Conservation (phyloP, 2,888 invertebrate genomes). For the Tachina grossa region DNA sequence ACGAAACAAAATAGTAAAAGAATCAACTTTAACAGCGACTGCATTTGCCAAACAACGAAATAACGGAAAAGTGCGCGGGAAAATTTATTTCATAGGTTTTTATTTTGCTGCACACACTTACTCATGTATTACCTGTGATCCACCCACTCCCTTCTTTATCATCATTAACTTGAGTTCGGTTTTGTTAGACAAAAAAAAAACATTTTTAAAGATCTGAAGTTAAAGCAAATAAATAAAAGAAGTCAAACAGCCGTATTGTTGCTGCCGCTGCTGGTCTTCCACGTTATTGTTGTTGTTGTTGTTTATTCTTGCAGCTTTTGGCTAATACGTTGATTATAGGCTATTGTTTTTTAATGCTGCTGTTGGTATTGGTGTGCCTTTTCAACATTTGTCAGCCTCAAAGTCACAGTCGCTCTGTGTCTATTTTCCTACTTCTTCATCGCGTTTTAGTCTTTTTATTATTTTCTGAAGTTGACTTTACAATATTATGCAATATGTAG, state of each 20-base stretch:
- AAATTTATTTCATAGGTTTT: conserved; percentile 73
- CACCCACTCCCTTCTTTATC: neutral
- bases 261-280: neutral
- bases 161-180: neutral
- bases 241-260: conserved; percentile 53
- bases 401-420: conserved; percentile 66
- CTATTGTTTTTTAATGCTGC: conserved; percentile 17
- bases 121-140: neutral
- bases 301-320: conserved; percentile 38
- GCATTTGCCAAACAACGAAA: conserved; percentile 53
- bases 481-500: conserved; percentile 61
- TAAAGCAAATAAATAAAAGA: conserved; percentile 63
- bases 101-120: conserved; percentile 2
- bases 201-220: conserved; percentile 30
- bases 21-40: conserved; percentile 24
- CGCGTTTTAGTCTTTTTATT: conserved; percentile 11
- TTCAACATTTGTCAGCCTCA: conserved; percentile 58
- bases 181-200: conserved; percentile 3
- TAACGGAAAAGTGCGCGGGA: conserved; percentile 77
- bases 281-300: neutral
- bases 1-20: conserved; percentile 62
- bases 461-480: conserved; percentile 20
- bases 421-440: conserved; percentile 38
- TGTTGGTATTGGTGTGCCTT: conserved; percentile 44
- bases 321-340: conserved; percentile 38